phyloP scores from a whole-genome alignment of 2,888 invertebrate species.

The Enoplolaimus lenunculus region DNA sequence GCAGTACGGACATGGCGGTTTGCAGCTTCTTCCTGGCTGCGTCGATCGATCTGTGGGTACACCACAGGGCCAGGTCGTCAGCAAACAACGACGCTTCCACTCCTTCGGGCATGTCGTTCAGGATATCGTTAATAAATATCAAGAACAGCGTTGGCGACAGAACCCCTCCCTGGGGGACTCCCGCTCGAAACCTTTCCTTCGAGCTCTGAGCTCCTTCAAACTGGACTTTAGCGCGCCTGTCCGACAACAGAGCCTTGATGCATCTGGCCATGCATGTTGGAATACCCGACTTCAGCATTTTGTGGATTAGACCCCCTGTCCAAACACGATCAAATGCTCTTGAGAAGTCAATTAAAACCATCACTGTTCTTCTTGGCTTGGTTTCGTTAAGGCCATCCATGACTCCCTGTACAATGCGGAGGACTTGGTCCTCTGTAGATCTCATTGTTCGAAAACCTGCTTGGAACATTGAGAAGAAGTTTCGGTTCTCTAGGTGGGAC shows the following conservation, averaged over 20 bases:
- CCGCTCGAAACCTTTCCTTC: background rate
- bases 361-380: background rate
- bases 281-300: background rate
- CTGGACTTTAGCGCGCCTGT: background rate
- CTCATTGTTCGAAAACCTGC: background rate
- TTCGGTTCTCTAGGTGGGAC: background rate
- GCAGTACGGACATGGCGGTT: background rate
- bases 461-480: background rate
- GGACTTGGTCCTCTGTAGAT: background rate
- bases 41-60: background rate
- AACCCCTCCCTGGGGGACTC: background rate
- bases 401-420: background rate
- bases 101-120: background rate
- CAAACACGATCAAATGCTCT: background rate
- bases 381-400: background rate
- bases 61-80: background rate
- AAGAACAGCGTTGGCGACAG: background rate
- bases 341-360: background rate
- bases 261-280: background rate
- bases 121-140: background rate
- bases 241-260: background rate
- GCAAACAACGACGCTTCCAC: background rate
- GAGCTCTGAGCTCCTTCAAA: background rate
- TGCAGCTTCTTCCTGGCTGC: background rate
- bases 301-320: background rate